Base-by-base conservation (phyloP, 2,113 vertebrate genomes). In the Lasiurus borealis region DNA sequence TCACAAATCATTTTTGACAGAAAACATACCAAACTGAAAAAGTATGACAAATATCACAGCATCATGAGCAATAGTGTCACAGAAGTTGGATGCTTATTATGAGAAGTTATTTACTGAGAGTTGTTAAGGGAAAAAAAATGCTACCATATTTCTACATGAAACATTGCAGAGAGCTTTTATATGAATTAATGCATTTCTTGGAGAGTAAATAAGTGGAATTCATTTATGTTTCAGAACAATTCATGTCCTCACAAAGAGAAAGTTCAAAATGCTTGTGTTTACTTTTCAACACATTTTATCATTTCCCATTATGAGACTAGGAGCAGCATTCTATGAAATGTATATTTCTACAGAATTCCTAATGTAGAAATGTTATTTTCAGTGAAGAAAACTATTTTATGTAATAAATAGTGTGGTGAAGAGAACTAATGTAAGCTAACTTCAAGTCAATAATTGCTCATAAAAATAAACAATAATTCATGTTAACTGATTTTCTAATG, bases 101-200 rank as follows among this genome's bases (percentile, higher is more conserved):
- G 90, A 52, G 44, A 72, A 69, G 14, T 57, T 50, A 27, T n/a
- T 85, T 85, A 29, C 29, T 52, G 50, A 52, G 40, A 31, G 27
- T 59, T 31, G 10, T n/a, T 18, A 36, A 34, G 48, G 19, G 1
- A 10, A 46, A 21, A 14, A 52, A 81, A 87, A 62, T 0, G 1
- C 12, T 69, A 16, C n/a, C 12, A 7, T 46, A 14, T 62, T 85
- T 85, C 50, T n/a, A 46, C 10, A 9, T 29, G 16, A 8, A 85
- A 25, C 81, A 46, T n/a, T 3, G 2, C 10, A 59, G 25, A 62
- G 82, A 44, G 0, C 0, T 69, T 75, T 88, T 31, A 31, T 25
- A 40, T 69, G 6, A 96, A 88, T 73, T 14, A 84, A 66, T 72
- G 44, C 29, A 52, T 69, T 95, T 92, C 25, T 44, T 68, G 16